Conservation (phyloP, 2,888 invertebrate species). For the Suillia variegata region DNA sequence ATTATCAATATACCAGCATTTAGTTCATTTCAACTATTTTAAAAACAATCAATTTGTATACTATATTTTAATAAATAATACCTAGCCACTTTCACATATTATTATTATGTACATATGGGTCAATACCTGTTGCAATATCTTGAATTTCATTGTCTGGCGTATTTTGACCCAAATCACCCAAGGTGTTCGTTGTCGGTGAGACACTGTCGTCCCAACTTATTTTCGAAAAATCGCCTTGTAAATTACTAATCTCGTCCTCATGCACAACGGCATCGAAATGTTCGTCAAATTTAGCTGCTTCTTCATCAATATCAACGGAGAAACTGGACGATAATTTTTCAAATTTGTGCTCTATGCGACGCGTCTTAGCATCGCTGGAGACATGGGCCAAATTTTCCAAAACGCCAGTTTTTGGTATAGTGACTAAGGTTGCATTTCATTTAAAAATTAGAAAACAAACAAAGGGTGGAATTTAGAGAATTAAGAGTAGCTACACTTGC, state of each 20-base stretch:
- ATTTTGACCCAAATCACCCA: constrained; percentile 57
- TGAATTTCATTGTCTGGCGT: constrained; percentile 59
- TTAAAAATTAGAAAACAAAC: no score
- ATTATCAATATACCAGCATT: not conserved
- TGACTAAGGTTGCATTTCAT: no score
- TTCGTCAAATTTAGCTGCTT: constrained; percentile 48
- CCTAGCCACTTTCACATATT: not conserved
- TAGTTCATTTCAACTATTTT: constrained; percentile 4
- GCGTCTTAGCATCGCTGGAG: not conserved
- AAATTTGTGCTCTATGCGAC: constrained; percentile 58
- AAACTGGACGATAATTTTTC: constrained; percentile 52
- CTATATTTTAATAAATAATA: not conserved
- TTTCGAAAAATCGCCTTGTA: constrained; percentile 61
- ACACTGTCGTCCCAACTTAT: constrained; percentile 62
- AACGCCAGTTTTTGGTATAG: no score
- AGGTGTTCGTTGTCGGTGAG: constrained; percentile 57
- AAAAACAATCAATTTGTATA: no score
- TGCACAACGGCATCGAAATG: constrained; percentile 53
- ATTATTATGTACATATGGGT: constrained; percentile 10
- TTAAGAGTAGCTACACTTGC: no score
- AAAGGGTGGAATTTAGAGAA: no score
- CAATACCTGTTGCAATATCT: constrained; percentile 60
- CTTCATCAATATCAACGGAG: constrained; percentile 45
- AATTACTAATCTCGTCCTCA: constrained; percentile 58
- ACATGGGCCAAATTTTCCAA: no score